A percentile compares a stretch with the other conserved stretches of the same genome.
These are phyloP conservation scores for Dipodomys stephensi DNA, from an alignment of 2,113 vertebrate species.

Conservation along the genomic window DNA sequence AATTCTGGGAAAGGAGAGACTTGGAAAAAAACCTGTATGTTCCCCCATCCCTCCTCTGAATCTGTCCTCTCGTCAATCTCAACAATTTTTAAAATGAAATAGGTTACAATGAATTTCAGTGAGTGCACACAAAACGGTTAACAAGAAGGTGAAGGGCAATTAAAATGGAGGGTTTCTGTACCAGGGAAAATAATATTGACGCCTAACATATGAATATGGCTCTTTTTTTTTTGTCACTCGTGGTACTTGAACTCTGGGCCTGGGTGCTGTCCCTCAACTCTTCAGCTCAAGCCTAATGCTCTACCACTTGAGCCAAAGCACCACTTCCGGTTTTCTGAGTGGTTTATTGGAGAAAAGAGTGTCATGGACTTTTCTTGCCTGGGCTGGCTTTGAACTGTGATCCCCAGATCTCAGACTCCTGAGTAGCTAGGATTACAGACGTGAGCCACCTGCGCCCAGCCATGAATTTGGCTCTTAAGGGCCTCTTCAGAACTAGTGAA, in stretches of 20 bases:
- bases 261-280: too few relatives aligned
- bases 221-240: too few relatives aligned
- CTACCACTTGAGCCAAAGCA: too few relatives aligned
- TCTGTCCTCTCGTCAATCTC: background rate
- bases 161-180: background rate
- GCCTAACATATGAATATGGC: background rate
- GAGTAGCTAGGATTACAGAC: too few relatives aligned
- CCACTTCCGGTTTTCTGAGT: too few relatives aligned
- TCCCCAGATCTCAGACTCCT: too few relatives aligned
- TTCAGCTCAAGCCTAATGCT: too few relatives aligned
- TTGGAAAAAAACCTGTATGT: background rate
- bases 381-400: too few relatives aligned
- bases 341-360: too few relatives aligned
- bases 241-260: too few relatives aligned
- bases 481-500: background rate
- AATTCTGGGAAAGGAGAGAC: background rate
- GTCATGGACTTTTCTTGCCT: too few relatives aligned
- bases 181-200: background rate
- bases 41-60: background rate
- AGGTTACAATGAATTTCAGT: slow-evolving; percentile 26
- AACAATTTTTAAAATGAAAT: slow-evolving; percentile 7
- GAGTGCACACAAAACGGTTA: background rate
- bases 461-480: background rate
- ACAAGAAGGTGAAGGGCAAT: background rate
- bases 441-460: too few relatives aligned